phyloP scores from a whole-genome alignment of 1,140 invertebrate species.

The Amyelois transitella region DNA sequence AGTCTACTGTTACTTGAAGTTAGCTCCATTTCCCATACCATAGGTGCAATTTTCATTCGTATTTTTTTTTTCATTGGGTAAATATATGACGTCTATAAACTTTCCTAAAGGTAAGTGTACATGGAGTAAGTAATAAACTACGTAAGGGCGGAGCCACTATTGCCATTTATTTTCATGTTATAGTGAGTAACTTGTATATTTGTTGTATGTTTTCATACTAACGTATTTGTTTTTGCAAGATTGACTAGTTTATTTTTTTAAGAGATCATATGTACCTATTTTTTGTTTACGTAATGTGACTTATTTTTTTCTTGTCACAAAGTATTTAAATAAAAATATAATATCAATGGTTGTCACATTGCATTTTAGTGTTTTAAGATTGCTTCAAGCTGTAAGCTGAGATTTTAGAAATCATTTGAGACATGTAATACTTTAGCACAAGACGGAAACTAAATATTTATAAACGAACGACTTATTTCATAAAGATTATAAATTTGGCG shows the following conservation, averaged over 20 bases:
- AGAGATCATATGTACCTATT: background rate
- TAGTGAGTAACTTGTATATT: conserved; percentile 6
- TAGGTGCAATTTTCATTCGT: too few relatives aligned
- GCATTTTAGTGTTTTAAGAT: conserved; percentile 33
- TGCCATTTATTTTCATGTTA: conserved; percentile 18
- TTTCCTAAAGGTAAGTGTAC: too few relatives aligned
- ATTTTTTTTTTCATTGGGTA: too few relatives aligned
- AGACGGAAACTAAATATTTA: conserved; percentile 4
- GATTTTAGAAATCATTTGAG: background rate
- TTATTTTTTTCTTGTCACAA: conserved; percentile 13
- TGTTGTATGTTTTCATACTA: conserved; percentile 11
- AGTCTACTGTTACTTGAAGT: conserved; percentile 11
- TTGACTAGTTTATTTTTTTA: background rate
- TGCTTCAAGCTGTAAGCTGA: conserved; percentile 32
- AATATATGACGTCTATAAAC: too few relatives aligned
- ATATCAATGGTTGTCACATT: conserved; percentile 27
- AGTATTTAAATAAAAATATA: conserved; percentile 12
- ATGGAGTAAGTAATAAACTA: conserved; percentile 5
- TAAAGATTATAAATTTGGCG: background rate
- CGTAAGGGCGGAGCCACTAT: background rate
- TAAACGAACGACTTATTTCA: background rate
- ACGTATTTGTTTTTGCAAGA: conserved; percentile 4
- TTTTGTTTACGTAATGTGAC: background rate
- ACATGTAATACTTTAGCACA: background rate
- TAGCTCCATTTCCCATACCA: conserved; percentile 9